phyloP scores from a whole-genome alignment of 2,113 vertebrate species.

The Naja naja region DNA sequence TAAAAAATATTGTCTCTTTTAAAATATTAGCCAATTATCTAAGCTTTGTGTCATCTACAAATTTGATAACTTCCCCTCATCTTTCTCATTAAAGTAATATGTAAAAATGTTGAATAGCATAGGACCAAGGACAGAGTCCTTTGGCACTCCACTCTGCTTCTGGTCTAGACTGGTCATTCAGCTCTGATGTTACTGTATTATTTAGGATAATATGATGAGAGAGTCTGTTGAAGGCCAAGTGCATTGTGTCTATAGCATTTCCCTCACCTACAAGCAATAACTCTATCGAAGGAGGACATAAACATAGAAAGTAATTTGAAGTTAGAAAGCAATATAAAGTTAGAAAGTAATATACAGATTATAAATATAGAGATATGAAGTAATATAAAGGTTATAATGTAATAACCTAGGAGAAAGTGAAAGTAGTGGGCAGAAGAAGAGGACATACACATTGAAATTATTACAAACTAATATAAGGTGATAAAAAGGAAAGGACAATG shows the following conservation, averaged over 20 bases:
- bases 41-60: neutral
- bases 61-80: neutral
- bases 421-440: neutral
- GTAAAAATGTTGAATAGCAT: neutral
- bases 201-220: neutral
- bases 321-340: neutral
- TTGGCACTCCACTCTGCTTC: neutral
- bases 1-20: neutral
- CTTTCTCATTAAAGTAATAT: neutral
- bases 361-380: neutral
- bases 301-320: neutral
- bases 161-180: neutral
- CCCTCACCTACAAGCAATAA: neutral
- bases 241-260: neutral
- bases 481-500: neutral
- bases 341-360: neutral
- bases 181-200: neutral
- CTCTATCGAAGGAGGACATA: neutral
- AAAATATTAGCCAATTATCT: neutral
- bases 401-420: neutral
- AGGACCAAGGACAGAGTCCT: neutral
- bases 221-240: neutral
- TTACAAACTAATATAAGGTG: neutral
- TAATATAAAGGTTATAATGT: neutral
- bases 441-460: neutral